Conservation (phyloP, 2,888 invertebrate genomes). For the Tipula lateralis region DNA sequence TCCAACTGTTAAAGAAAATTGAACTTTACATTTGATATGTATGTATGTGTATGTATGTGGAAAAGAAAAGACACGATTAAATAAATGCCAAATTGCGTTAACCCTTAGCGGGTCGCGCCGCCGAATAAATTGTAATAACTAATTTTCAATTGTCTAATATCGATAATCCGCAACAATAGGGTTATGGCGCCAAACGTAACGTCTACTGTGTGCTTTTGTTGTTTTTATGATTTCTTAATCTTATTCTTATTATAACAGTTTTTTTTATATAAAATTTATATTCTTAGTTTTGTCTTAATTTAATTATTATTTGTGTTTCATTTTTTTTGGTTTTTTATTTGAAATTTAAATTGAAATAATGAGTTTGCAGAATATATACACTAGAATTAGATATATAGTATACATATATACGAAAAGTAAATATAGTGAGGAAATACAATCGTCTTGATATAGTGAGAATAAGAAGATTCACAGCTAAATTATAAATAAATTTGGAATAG, state of each 20-base stretch:
- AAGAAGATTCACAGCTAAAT: neutral
- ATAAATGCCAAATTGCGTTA: neutral
- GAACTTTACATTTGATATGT: neutral
- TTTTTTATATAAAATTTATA: neutral
- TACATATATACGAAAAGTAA: neutral
- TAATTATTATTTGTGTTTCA: neutral
- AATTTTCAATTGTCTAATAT: neutral
- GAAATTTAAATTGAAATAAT: neutral
- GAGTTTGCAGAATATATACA: neutral
- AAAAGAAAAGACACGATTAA: neutral
- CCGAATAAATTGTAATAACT: neutral
- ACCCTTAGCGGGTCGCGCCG: neutral
- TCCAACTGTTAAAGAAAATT: neutral
- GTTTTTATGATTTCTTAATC: constrained; percentile 19
- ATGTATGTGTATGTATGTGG: neutral
- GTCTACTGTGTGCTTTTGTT: neutral
- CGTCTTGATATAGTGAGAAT: neutral
- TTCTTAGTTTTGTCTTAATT: constrained; percentile 1
- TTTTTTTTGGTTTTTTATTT: neutral
- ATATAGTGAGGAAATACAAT: neutral
- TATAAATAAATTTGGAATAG: neutral
- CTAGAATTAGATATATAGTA: neutral
- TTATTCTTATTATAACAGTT: constrained; percentile 9
- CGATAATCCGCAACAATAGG: neutral
- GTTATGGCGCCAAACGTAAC: neutral